Evolutionary conservation across 2,888 invertebrate species (phyloP), one percentile per base, ranked within the genome.

Genomic region (Ochropleura leucogaster): DNA sequence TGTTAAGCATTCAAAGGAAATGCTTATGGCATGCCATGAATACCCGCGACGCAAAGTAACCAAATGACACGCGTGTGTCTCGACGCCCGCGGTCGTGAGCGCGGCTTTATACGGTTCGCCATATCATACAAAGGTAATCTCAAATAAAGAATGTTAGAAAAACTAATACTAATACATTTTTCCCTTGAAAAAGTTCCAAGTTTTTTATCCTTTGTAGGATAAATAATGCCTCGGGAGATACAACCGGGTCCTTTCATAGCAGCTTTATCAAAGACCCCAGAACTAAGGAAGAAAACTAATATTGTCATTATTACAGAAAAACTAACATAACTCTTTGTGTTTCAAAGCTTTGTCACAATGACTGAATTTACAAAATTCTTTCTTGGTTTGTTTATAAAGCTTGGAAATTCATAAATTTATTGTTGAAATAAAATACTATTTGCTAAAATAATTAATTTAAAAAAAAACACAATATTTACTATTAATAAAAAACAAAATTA

Each of bases 221-320:
- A 73, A 77, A 75, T 66, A 81, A 55, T 84, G 84, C 86, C 81
- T 6, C 57, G 66, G 68, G 80, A 69, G 14, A 67, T 80, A 83
- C 76, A 80, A 60, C 44, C 0, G 53, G 7, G 62, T 74, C 71
- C 70, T 80, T 80, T 76, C 51, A 73, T 65, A 46, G 30, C 49
- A 60, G 47, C 60, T 80, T 49, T 76, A 73, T 83, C 65, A 83
- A 85, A 85, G 74, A 80, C 57, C 42, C 20, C 59, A 69, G 68
- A 64, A 81, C 59, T 66, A 63, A 16, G 30, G 16, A 66, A 44
- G 66, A 67, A 66, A 68, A 64, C 63, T 74, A 80, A 73, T 77
- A 70, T 81, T 73, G 65, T 10, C 46, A 80, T 85, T 80, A 83
- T 80, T 74, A 70, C 16, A 68, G 53, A 40, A 66, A 76, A 55